Evolutionary conservation across 2,888 invertebrate genomes (phyloP).

Genomic region (Phaonia tiefii): DNA sequence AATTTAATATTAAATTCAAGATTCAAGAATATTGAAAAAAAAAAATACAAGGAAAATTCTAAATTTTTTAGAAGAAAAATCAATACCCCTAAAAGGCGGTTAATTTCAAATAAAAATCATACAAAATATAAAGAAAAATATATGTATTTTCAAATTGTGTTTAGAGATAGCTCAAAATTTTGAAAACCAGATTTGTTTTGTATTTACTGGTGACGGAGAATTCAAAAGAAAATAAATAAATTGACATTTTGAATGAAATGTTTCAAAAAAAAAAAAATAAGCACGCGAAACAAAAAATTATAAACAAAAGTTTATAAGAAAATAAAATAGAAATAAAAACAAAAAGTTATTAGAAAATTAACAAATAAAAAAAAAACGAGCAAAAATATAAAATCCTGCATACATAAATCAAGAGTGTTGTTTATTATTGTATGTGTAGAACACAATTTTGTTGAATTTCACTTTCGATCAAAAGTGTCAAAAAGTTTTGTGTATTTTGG

Average conservation of each 20-base stretch:
- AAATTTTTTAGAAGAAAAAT: neutral
- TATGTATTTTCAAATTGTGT: no score
- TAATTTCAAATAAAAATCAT: neutral
- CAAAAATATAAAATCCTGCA: no score
- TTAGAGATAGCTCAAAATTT: neutral
- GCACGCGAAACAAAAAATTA: neutral
- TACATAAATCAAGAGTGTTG: no score
- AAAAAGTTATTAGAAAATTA: neutral
- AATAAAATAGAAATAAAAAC: slow-evolving; percentile 1
- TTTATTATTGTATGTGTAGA: neutral
- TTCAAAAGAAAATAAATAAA: neutral
- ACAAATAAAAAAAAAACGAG: neutral
- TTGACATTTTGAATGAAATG: no score
- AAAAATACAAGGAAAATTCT: slow-evolving; percentile 13
- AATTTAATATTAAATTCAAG: no score
- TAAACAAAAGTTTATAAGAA: slow-evolving; percentile 10
- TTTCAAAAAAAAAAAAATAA: slow-evolving; percentile 1
- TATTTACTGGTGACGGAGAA: neutral
- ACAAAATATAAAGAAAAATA: slow-evolving; percentile 5
- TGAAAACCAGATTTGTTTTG: slow-evolving; percentile 5
- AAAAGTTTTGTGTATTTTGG: slow-evolving; percentile 24
- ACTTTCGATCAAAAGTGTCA: slow-evolving; percentile 40
- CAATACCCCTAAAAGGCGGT: slow-evolving; percentile 30
- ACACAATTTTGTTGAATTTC: slow-evolving; percentile 11
- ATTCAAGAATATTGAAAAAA: slow-evolving; percentile 3